phyloP scores from a whole-genome alignment of 2,888 invertebrate genomes.

The Ferrisia virgata region DNA sequence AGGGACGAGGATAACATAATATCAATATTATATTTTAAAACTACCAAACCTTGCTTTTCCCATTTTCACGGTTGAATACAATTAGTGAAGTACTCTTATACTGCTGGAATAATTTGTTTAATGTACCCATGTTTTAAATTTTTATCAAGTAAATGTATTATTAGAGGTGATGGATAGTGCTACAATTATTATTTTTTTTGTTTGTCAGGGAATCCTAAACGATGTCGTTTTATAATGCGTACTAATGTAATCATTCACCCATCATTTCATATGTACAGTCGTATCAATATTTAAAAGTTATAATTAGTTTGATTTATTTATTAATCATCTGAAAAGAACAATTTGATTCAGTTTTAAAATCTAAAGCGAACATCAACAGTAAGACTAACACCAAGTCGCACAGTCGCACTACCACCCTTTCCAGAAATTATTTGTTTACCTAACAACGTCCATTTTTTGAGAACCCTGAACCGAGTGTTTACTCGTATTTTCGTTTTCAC shows the following conservation, averaged over 20 bases:
- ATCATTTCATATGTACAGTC: background rate
- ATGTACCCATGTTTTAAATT: background rate
- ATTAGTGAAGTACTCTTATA: slow-evolving; percentile 4
- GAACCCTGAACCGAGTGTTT: background rate
- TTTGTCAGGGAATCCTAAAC: background rate
- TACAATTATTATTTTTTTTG: background rate
- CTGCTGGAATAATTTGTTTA: slow-evolving; percentile 20
- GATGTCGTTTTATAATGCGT: background rate
- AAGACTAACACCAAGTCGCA: background rate
- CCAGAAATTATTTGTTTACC: background rate
- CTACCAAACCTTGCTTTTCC: background rate
- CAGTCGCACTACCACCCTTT: no score
- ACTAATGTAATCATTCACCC: background rate
- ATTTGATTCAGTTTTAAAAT: no score
- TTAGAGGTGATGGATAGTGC: background rate
- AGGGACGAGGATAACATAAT: no score
- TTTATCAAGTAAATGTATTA: slow-evolving; percentile 1
- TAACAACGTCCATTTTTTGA: background rate
- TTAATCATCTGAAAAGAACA: background rate
- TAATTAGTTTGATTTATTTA: background rate
- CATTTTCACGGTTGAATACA: slow-evolving; percentile 5
- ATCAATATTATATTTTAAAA: background rate
- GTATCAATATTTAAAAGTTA: background rate
- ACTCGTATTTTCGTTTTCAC: background rate
- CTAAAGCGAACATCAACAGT: background rate